Evolutionary conservation across 2,113 vertebrate genomes (phyloP).

Genomic region (Pholis gunnellus): DNA sequence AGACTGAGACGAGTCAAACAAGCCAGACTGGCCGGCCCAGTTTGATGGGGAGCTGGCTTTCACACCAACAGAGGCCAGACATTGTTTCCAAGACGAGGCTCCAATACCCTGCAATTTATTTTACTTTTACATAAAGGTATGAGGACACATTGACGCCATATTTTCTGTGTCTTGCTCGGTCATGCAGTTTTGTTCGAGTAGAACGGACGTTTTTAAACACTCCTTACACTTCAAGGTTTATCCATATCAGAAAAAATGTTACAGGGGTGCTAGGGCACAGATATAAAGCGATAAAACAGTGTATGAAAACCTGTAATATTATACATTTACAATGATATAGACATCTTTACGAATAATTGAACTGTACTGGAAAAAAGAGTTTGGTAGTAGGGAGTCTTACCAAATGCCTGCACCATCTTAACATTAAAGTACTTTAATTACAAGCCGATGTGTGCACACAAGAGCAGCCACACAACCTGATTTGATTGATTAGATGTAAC

Average conservation of each 20-base stretch:
- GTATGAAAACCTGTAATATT: slow-evolving; percentile 56
- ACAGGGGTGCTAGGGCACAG: slow-evolving; percentile 2
- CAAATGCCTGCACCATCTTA: slow-evolving; percentile 44
- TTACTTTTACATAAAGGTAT: neutral
- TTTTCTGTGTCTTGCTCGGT: slow-evolving; percentile 7
- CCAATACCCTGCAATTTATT: neutral
- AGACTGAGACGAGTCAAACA: slow-evolving; percentile 58
- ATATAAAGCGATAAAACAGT: slow-evolving; percentile 25
- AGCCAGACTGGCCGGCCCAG: slow-evolving; percentile 23
- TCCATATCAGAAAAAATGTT: slow-evolving; percentile 11
- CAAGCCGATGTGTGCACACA: slow-evolving; percentile 17
- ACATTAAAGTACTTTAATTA: slow-evolving; percentile 4
- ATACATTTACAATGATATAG: slow-evolving; percentile 24
- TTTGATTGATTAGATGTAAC: slow-evolving; percentile 29
- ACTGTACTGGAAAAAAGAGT: slow-evolving; percentile 30
- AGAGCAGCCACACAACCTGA: slow-evolving; percentile 1
- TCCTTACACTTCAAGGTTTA: neutral
- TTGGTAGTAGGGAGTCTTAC: slow-evolving; percentile 21
- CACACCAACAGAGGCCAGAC: neutral
- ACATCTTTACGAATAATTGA: slow-evolving; percentile 37
- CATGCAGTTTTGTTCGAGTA: slow-evolving; percentile 13
- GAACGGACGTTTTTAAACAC: slow-evolving; percentile 17
- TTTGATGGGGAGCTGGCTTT: neutral
- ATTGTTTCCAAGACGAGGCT: slow-evolving; percentile 12
- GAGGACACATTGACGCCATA: slow-evolving; percentile 24